Conservation (phyloP, 2,113 vertebrate genomes). For the Trichomycterus rosablanca region DNA sequence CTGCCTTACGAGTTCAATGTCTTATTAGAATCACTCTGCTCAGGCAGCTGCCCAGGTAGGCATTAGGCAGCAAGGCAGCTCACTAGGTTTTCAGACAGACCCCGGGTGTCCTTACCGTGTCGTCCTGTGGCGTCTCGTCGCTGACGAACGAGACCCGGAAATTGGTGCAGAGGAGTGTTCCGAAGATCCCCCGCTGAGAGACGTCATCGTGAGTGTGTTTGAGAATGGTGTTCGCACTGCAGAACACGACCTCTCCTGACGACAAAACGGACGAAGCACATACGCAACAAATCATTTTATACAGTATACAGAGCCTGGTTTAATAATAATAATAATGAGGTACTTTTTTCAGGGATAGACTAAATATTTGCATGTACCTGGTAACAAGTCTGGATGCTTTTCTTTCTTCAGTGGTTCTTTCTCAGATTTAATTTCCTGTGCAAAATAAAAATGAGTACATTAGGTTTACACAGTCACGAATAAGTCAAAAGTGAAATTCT, state of each 20-base stretch:
- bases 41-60: too few relatives aligned
- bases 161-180: conserved; percentile 81
- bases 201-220: conserved; percentile 77
- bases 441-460: not conserved
- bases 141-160: conserved; percentile 81
- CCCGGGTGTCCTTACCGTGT: conserved; percentile 60
- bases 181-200: conserved; percentile 72
- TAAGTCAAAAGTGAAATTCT: too few relatives aligned
- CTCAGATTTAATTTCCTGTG: conserved; percentile 77
- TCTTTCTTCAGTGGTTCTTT: conserved; percentile 72
- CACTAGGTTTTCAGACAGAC: not conserved
- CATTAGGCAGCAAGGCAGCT: too few relatives aligned
- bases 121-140: conserved; percentile 63
- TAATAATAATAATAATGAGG: too few relatives aligned
- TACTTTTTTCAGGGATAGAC: too few relatives aligned
- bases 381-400: conserved; percentile 71
- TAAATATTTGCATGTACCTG: conserved; percentile 67
- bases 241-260: conserved; percentile 80
- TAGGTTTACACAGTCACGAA: not conserved
- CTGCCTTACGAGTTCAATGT: too few relatives aligned
- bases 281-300: not conserved
- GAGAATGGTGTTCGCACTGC: conserved; percentile 75
- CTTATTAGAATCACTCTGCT: too few relatives aligned
- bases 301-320: too few relatives aligned
- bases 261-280: not conserved